Percentiles rank a stretch among this genome's conserved stretches.
Evolutionary conservation across 2,888 invertebrate genomes (phyloP).

Genomic region (Aplocera efformata): DNA sequence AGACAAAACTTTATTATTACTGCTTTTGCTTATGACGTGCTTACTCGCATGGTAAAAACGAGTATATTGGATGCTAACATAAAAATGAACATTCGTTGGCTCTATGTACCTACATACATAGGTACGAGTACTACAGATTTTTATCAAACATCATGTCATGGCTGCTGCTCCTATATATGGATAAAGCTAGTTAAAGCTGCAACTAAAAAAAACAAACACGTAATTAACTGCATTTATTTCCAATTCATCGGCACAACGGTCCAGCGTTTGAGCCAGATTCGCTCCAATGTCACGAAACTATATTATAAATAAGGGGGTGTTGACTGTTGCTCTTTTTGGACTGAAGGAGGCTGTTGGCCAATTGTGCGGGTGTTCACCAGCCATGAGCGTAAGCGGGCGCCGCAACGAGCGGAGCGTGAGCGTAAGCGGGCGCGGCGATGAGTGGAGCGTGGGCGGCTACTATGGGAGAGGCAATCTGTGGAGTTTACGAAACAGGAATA

Average conservation of each 20-base stretch:
- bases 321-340: conserved; percentile 64
- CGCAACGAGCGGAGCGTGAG: conserved; percentile 52
- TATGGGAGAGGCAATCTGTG: conserved; percentile 61
- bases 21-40: no score
- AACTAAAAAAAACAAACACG: conserved; percentile 22
- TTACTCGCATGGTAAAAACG: no score
- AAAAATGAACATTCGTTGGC: no score
- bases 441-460: conserved; percentile 54
- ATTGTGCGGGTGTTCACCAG: conserved; percentile 47
- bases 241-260: conserved; percentile 49
- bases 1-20: no score
- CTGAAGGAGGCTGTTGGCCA: conserved; percentile 30
- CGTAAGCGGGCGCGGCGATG: conserved; percentile 52
- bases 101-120: no score
- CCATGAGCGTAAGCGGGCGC: conserved; percentile 60
- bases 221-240: conserved; percentile 45
- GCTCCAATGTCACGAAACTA: conserved; percentile 43
- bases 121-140: no score
- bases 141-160: no score
- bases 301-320: conserved; percentile 51
- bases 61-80: no score
- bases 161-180: no score
- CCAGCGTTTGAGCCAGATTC: conserved; percentile 44
- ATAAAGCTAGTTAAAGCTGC: neutral
- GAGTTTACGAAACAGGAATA: conserved; percentile 2